Base-by-base conservation (phyloP, 2,113 vertebrate genomes). In the Rhinichthys klamathensis region DNA sequence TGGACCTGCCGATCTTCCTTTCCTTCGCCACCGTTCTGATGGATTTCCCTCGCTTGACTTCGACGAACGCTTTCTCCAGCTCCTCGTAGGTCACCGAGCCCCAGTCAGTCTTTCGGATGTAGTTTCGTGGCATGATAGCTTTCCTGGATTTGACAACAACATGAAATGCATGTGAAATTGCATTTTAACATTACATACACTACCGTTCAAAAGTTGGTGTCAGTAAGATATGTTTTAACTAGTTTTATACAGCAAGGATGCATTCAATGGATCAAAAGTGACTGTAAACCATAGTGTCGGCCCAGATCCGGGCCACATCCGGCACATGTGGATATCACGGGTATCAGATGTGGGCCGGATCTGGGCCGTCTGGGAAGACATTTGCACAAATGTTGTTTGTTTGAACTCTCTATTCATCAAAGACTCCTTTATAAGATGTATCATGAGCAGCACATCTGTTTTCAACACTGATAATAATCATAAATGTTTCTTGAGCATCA, bases 1-100 rank as follows among this genome's bases (percentile, higher is more conserved):
- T 74, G 60, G 85, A 81, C 58, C 65, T 78, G 84, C 89, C 56
- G 16, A 54, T 73, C 23, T 83, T 83, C 60, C 51, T 72, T 3
- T 80, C 84, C 58, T 85, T 85, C 18, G 84, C 76, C 51, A 85
- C 49, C 0, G 65, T 25, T 79, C 84, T 41, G 11, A 78, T 79
- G 6, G 75, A 85, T 46, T 85, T 85, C 41, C 63, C 61, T 2
- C n/a, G 32, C 38, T 25, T 79, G 4, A 85, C 65, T 23, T 85
- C 76, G 11, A 30, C 54, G 0, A 9, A 77, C 9, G 61, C 84
- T 58, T 78, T 85, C 63, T 79, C 63, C 63, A 80, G 35, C 61
- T 85, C 76, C 12, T 85, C 44, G 13, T 70, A 77, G 49, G 49
- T 65, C 16, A 63, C 77, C 69, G 84, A 82, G 8, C 80, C 80